Evolutionary conservation across 1,140 invertebrate species (phyloP).

Genomic region (Euwallacea fornicatus): DNA sequence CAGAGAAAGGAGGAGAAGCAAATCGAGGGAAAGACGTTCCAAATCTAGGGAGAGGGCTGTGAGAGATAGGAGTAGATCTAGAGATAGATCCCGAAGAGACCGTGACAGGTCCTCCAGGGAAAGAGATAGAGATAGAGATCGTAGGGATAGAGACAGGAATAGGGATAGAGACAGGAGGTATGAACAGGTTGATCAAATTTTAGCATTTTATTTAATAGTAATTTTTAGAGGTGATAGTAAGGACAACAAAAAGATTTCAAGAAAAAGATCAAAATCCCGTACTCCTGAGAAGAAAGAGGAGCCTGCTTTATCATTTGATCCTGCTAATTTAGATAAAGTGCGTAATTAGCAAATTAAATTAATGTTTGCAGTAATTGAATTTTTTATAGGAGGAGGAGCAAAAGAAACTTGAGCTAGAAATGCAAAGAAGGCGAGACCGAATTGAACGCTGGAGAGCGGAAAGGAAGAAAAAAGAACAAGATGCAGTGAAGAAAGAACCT

Average conservation of each 20-base stretch:
- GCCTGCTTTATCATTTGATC: constrained; percentile 62
- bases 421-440: constrained; percentile 92
- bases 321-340: constrained; percentile 74
- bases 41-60: constrained; percentile 24
- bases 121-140: constrained; percentile 35
- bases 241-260: constrained; percentile 36
- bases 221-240: constrained; percentile 38
- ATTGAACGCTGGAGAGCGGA: constrained; percentile 92
- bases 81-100: constrained; percentile 26
- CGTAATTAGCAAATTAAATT: constrained; percentile 25
- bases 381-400: constrained; percentile 76
- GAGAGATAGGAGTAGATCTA: constrained; percentile 31
- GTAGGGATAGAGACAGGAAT: constrained; percentile 29
- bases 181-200: background rate
- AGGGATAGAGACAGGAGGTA: constrained; percentile 7
- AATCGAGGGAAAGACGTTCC: constrained; percentile 25
- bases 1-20: constrained; percentile 34
- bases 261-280: constrained; percentile 52
- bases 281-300: constrained; percentile 63
- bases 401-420: constrained; percentile 88
- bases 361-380: background rate
- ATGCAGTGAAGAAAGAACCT: constrained; percentile 74
- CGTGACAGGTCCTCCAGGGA: constrained; percentile 33
- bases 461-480: constrained; percentile 81
- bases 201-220: background rate